A percentile compares a stretch with the other conserved stretches of the same genome.
These are phyloP conservation scores for Bruchidius siliquastri DNA, from an alignment of 2,888 invertebrate genomes.

Conservation along the genomic window DNA sequence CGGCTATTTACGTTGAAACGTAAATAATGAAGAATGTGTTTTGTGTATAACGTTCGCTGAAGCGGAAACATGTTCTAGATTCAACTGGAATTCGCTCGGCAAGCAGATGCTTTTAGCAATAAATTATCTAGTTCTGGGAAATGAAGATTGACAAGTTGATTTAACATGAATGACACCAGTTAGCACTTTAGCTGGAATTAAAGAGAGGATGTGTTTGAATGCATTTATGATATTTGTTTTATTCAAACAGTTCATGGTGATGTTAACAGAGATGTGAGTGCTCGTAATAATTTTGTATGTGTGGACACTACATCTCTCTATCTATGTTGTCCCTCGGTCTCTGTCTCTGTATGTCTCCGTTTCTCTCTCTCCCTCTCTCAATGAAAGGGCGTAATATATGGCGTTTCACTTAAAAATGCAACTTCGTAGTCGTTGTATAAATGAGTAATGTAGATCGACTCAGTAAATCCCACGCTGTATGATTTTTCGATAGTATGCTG, in stretches of 20 bases:
- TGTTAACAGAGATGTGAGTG: not conserved
- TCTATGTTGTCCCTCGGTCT: too few species aligned
- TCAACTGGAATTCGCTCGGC: not conserved
- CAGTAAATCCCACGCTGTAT: too few species aligned
- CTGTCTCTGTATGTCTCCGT: too few species aligned
- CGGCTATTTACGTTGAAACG: not conserved
- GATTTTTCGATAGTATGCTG: too few species aligned
- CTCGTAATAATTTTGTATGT: too few species aligned
- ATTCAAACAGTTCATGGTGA: not conserved
- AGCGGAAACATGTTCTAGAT: not conserved
- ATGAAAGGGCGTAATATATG: too few species aligned
- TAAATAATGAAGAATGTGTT: not conserved
- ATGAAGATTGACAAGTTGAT: not conserved
- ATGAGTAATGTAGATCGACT: too few species aligned
- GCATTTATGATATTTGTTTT: not conserved
- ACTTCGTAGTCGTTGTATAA: too few species aligned
- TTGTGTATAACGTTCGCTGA: not conserved
- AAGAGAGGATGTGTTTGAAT: not conserved
- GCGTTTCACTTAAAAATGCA: too few species aligned
- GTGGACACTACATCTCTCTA: too few species aligned
- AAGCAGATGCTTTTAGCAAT: not conserved
- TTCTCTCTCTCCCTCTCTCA: too few species aligned
- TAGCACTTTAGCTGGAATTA: not conserved
- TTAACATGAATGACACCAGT: not conserved
- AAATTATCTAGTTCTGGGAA: not conserved